Base-by-base conservation (phyloP, 2,888 invertebrate genomes). In the Phragmatobia fuliginosa region DNA sequence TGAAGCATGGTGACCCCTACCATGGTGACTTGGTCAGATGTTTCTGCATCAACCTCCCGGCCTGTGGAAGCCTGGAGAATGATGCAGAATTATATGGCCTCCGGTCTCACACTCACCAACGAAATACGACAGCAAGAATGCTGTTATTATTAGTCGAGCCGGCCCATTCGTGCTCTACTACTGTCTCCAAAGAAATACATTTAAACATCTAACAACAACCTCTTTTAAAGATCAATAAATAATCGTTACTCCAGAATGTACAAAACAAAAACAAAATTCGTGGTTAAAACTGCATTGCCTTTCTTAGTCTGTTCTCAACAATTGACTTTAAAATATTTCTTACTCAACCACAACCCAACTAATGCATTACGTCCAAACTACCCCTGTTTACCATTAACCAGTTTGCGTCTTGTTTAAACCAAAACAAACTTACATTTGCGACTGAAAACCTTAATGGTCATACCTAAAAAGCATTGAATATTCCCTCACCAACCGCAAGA, bases 291-390 rank as follows among this genome's bases (percentile, higher is more conserved):
- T 52, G 11, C 25, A 52, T 49, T 52, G 60, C 66, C 36, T 25
- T 33, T 25, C 36, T 32, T 33, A 5, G 21, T 16, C 3, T 33
- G n/a, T 38, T 36, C 18, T 18, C 8, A 14, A 45, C 32, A 32
- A 32, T 66, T 45, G 16, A 28, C 72, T 73, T 71, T 68, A 66
- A 67, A 78, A 74, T 72, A 73, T 75, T 73, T 69, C 79, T 71
- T 62, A 66, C n/a, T n/a, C n/a, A n/a, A n/a, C 73, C 28, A 62
- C 56, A 60, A 68, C 41, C 60, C 73, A 77, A 84, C 81, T 83
- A 87, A 87, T 84, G 84, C 75, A 77, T 80, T 78, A 74, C 71
- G 74, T 82, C 75, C 76, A 75, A 76, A 73, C 77, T 78, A 79
- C 76, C 81, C 84, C 81, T 78, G 76, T 78, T 81, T 81, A 78